These are phyloP conservation scores for Melieria crassipennis DNA, from an alignment of 2,888 invertebrate genomes.

Conservation along the genomic window DNA sequence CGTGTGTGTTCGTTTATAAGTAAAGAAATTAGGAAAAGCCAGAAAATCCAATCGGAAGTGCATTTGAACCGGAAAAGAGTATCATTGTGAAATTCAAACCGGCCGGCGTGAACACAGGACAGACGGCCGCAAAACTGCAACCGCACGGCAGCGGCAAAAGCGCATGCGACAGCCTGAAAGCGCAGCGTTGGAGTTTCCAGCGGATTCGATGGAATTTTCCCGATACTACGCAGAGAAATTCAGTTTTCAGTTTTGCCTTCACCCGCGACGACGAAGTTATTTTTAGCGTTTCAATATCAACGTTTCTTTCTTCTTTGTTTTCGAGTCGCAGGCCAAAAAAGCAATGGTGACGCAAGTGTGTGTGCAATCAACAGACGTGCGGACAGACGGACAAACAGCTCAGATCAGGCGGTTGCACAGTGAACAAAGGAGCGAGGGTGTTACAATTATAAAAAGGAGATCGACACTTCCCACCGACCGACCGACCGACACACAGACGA, in stretches of 20 bases:
- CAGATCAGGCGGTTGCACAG: not conserved
- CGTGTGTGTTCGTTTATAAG: slow-evolving; percentile 32
- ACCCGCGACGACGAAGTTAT: slow-evolving; percentile 23
- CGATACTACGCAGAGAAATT: slow-evolving; percentile 27
- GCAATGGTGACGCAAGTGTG: slow-evolving; percentile 31
- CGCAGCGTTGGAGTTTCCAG: slow-evolving; percentile 4
- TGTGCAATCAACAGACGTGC: not conserved
- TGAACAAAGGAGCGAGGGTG: not conserved
- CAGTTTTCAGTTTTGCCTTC: slow-evolving; percentile 3
- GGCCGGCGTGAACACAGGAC: slow-evolving; percentile 32
- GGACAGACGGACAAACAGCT: not conserved
- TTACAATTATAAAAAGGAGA: not conserved
- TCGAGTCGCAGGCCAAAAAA: not conserved
- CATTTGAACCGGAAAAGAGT: slow-evolving; percentile 23
- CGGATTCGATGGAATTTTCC: slow-evolving; percentile 34
- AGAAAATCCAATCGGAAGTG: slow-evolving; percentile 40
- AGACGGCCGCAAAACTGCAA: slow-evolving; percentile 1
- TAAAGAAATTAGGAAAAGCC: slow-evolving; percentile 34
- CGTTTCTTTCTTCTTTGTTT: no score
- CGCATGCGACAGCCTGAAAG: not conserved
- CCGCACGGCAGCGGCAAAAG: not conserved
- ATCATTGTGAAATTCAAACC: slow-evolving; percentile 47
- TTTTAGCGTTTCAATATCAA: slow-evolving; percentile 28
- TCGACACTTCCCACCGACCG: not conserved
- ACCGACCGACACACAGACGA: not conserved